Conservation (phyloP, 2,888 invertebrate genomes). For the Chouioia cunea region DNA sequence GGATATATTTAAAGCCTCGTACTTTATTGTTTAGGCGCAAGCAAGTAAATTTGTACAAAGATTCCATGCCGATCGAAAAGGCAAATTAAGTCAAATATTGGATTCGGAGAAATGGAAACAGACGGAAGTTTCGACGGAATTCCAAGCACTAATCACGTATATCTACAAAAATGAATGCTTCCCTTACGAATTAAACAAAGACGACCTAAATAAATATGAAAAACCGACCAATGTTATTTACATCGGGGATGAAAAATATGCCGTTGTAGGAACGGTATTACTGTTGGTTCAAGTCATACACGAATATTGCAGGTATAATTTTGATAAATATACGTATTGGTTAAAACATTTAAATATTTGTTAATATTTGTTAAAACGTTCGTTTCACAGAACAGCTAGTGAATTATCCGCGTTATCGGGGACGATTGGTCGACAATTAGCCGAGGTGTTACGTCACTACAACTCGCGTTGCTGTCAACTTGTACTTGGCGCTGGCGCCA, state of each 20-base stretch:
- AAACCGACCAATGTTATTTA: conserved; percentile 66
- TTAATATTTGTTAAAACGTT: background rate
- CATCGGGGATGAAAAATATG: conserved; percentile 80
- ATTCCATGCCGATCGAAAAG: conserved; percentile 90
- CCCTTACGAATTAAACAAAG: conserved; percentile 62
- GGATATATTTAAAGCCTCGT: conserved; percentile 23
- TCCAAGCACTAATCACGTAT: conserved; percentile 82
- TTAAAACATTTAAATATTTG: background rate
- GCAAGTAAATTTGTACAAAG: conserved; percentile 91
- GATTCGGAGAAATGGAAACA: conserved; percentile 95
- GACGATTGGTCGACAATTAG: conserved; percentile 84
- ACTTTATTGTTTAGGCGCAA: conserved; percentile 72
- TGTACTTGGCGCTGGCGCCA: conserved; percentile 95
- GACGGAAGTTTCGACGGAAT: conserved; percentile 89
- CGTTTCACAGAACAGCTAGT: conserved; percentile 59
- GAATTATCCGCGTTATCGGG: conserved; percentile 84
- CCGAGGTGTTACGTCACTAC: conserved; percentile 89
- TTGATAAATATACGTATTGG: background rate
- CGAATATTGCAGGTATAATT: conserved; percentile 83
- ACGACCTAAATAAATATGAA: conserved; percentile 60
- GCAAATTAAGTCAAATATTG: conserved; percentile 84
- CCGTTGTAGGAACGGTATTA: conserved; percentile 85
- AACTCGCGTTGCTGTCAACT: conserved; percentile 93
- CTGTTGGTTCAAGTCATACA: conserved; percentile 90
- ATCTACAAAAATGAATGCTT: conserved; percentile 70